Evolutionary conservation across 2,113 vertebrate species (phyloP), one percentile per base, ranked within the genome.

Genomic region (Dinomys branickii): DNA sequence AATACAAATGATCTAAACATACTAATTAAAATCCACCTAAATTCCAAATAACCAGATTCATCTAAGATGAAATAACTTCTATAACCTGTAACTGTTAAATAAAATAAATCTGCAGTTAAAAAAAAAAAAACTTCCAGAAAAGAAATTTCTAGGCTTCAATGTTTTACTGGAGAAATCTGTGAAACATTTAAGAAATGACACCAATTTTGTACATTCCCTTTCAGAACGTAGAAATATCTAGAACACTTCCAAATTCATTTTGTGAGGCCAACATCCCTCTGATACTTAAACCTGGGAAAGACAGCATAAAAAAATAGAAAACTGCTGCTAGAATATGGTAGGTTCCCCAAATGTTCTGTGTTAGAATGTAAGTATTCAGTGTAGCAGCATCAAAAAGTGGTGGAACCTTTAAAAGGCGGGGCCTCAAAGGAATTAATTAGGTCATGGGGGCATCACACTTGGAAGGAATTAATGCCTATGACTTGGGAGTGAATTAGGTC

Each of bases 241-340:
- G 47, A 87, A 94, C 56, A 90, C 58, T 96, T 90, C 30, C 30
- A 35, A 61, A 44, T 73, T 85, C 44, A 86, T 96, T 93, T 71
- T 93, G 71, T 85, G 41, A 93, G 5, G 28, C 61, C 86, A 81
- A 8, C 28, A 54, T 83, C 77, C 59, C 71, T 35, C 30, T 41
- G 54, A 83, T 35, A 38, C 44, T 50, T n/a, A n/a, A n/a, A n/a
- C n/a, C n/a, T n/a, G n/a, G n/a, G n/a, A n/a, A n/a, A 50, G 47
- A 50, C 9, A 50, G 47, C 47, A 50, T 50, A 50, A 50, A 50
- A 50, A 50, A 50, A 41, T 17, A 41, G 24, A 83, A 41, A 82
- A 75, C 11, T 41, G 85, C 7, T 38, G 47, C 17, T 22, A 16
- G 38, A 26, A 41, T 83, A 83, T 41, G 22, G 10, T 38, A 38